Evolutionary conservation across 2,797 vertebrate species (phyloP).

Genomic region (Myoxocephalus aenaeus): DNA sequence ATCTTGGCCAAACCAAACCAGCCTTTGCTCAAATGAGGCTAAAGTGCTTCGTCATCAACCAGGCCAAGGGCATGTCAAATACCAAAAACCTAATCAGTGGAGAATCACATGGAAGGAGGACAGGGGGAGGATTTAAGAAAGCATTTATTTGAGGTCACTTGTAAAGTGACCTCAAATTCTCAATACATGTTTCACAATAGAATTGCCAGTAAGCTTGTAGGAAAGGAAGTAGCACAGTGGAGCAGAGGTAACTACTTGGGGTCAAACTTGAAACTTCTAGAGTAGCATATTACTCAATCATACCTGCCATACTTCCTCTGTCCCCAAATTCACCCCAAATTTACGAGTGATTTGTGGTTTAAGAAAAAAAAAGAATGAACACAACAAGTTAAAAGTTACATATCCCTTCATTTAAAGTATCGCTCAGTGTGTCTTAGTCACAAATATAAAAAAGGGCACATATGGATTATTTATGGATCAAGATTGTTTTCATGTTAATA

Average conservation of each 20-base stretch:
- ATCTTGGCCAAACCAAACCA: neutral
- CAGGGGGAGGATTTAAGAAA: neutral
- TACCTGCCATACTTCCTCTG: neutral
- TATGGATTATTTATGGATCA: neutral
- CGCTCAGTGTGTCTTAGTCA: neutral
- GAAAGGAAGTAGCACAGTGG: constrained; percentile 52
- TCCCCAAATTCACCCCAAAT: neutral
- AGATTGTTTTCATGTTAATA: neutral
- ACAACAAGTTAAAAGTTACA: neutral
- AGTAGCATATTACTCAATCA: neutral
- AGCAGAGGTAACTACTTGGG: constrained; percentile 6
- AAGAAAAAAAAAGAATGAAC: neutral
- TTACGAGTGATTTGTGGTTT: neutral
- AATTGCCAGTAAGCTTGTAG: constrained; percentile 35
- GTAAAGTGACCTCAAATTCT: constrained; percentile 19
- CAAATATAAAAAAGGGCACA: neutral
- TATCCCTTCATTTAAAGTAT: neutral
- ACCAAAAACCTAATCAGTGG: neutral
- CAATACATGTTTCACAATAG: constrained; percentile 48
- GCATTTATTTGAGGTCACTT: neutral
- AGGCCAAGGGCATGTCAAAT: neutral
- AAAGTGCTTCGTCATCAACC: neutral
- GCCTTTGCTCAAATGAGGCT: neutral
- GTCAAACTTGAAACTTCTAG: neutral
- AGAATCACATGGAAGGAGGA: neutral